Percentiles rank a stretch among this genome's conserved stretches.
phyloP scores from a whole-genome alignment of 2,888 invertebrate genomes.

The Eupithecia inturbata region DNA sequence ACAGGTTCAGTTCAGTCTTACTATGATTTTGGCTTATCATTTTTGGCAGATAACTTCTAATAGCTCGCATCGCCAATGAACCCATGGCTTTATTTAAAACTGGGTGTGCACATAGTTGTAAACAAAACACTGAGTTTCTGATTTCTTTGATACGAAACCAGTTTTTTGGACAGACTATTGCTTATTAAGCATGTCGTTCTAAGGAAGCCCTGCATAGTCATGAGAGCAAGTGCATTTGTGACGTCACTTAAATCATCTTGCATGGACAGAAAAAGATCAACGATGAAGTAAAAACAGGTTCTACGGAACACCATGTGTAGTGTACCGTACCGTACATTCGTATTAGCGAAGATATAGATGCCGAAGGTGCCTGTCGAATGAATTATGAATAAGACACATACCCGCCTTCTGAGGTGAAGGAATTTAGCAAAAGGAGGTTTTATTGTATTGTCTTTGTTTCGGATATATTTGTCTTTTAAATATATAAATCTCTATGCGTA shows the following conservation, averaged over 20 bases:
- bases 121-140: background rate
- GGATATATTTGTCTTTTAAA: background rate
- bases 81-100: no score
- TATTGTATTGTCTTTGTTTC: background rate
- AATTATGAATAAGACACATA: slow-evolving; percentile 58
- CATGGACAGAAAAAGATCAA: background rate
- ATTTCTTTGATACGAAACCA: background rate
- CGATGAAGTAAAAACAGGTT: background rate
- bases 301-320: slow-evolving; percentile 47
- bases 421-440: background rate
- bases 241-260: background rate
- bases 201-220: background rate
- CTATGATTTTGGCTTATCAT: background rate
- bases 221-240: background rate
- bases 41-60: background rate
- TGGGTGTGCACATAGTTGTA: no score
- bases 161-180: no score
- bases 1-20: background rate
- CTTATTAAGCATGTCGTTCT: no score
- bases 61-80: no score
- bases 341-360: slow-evolving; percentile 61
- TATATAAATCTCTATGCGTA: background rate
- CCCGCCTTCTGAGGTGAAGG: background rate
- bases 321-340: slow-evolving; percentile 23
- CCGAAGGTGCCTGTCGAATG: slow-evolving; percentile 58